Conservation (phyloP, 1,140 invertebrate genomes). For the Drosophila sucinea region DNA sequence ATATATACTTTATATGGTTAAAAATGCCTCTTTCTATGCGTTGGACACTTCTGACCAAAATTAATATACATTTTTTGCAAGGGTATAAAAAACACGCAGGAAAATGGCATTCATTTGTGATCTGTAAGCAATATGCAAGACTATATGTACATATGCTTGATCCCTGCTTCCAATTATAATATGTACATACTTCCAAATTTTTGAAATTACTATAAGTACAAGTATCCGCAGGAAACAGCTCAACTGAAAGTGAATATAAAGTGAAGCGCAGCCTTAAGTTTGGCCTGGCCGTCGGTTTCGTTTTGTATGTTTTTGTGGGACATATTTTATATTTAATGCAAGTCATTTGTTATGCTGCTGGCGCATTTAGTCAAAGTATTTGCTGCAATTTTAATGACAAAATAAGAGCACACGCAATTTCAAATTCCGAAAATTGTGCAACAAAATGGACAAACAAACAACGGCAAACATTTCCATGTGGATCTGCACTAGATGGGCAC, state of each 20-base stretch:
- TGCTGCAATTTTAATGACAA: slow-evolving; percentile 66
- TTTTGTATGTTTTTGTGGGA: slow-evolving; percentile 33
- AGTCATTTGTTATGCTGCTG: slow-evolving; percentile 63
- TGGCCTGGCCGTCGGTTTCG: not conserved
- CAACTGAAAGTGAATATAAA: not conserved
- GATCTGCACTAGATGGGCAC: slow-evolving; percentile 23
- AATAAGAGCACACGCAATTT: slow-evolving; percentile 61
- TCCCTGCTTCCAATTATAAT: not conserved
- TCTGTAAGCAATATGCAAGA: too few relatives aligned
- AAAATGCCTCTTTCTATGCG: too few relatives aligned
- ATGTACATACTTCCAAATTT: too few relatives aligned
- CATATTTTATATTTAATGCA: slow-evolving; percentile 66
- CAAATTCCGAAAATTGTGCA: slow-evolving; percentile 39
- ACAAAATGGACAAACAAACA: slow-evolving; percentile 13
- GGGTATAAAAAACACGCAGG: too few relatives aligned
- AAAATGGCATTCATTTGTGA: too few relatives aligned
- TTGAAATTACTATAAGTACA: too few relatives aligned
- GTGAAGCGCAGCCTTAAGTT: not conserved
- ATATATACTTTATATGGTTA: too few relatives aligned
- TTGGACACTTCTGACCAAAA: too few relatives aligned
- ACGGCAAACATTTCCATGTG: slow-evolving; percentile 8
- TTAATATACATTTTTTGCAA: too few relatives aligned
- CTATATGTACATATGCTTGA: too few relatives aligned
- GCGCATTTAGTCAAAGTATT: slow-evolving; percentile 66
- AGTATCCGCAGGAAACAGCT: too few relatives aligned